These are phyloP conservation scores for Artibeus lituratus DNA, from an alignment of 2,797 vertebrate genomes.

Conservation along the genomic window DNA sequence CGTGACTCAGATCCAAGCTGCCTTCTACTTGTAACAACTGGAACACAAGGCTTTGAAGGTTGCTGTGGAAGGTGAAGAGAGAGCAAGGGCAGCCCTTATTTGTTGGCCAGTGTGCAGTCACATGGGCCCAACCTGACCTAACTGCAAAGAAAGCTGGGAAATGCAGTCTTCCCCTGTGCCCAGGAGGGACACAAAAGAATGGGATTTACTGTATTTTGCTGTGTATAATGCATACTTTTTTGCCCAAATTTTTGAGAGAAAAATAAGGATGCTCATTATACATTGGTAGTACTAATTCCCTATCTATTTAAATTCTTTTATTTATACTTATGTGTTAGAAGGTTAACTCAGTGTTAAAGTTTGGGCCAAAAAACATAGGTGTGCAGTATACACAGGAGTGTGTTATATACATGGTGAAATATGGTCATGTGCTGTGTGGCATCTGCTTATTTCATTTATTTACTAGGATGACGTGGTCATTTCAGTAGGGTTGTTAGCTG, in stretches of 20 bases:
- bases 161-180: neutral
- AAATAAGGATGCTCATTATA: too few species aligned
- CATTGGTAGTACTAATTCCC: too few species aligned
- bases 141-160: neutral
- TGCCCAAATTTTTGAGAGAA: too few species aligned
- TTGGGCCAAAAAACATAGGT: too few species aligned
- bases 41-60: neutral
- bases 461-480: neutral
- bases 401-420: too few species aligned
- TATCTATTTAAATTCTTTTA: too few species aligned
- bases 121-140: too few species aligned
- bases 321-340: too few species aligned
- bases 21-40: neutral
- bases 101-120: neutral
- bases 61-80: neutral
- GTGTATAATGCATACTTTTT: too few species aligned
- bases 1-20: neutral
- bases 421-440: neutral
- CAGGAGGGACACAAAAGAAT: neutral
- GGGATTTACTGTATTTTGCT: neutral
- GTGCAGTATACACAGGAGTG: too few species aligned
- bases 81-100: neutral
- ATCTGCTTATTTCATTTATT: neutral
- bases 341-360: too few species aligned
- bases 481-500: neutral